Base-by-base conservation (phyloP, 2,888 invertebrate genomes). In the Scaptomyza cyrtandrae region DNA sequence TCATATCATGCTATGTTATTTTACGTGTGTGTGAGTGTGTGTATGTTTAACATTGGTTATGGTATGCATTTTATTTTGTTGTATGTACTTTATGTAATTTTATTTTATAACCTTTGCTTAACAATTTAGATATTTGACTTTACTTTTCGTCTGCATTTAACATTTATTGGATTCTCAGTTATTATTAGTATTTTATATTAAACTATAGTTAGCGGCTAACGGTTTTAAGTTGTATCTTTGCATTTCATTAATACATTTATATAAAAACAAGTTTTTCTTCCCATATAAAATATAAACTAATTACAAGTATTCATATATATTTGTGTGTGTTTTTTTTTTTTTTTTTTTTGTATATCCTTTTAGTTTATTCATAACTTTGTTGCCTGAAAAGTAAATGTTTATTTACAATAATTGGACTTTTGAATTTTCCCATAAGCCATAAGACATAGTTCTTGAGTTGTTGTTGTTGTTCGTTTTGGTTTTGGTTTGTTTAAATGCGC, bases 231-330 rank as follows among this genome's bases (percentile, higher is more conserved):
- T 77, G 41, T 58, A 60, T 64, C 37, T 74, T 68, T 66, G 61
- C 68, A 54, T 71, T 59, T 75, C 33, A 48, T 67, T 59, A 62
- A 61, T 70, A 72, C 49, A 64, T 86, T 71, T 71, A 73, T 84
- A 86, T 73, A 78, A 86, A 86, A 86, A 86, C 72, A 76, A 81
- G 71, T 70, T 74, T 71, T 64, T 74, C 70, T 64, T 60, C 48
- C 68, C 70, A 79, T 87, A 87, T 74, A 89, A 86, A 87, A 74
- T 76, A 80, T 71, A 76, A 80, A 86, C 87, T 86, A 88, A 86
- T 88, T 84, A 86, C 79, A 88, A 81, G 70, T 84, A 76, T 73
- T 73, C 70, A 62, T 71, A 68, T 62, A 49, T 53, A 43, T 39
- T 14, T 56, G 45, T 54, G 19, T 59, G 61, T 55, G 64, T 58